Conservation (phyloP, 2,113 vertebrate species). For the Oxyura jamaicensis region DNA sequence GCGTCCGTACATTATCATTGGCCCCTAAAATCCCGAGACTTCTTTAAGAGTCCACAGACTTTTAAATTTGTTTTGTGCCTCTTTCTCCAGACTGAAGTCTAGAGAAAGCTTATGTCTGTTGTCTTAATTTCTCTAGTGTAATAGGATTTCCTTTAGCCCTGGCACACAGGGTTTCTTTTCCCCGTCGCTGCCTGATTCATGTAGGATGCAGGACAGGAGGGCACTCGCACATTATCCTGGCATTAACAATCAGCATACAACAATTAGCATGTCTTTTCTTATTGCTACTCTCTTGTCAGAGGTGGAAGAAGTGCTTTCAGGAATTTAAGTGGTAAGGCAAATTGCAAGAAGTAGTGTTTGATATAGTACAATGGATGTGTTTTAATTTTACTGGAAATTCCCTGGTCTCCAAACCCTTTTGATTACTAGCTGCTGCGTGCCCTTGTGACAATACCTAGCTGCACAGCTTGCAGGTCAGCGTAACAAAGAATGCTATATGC, state of each 20-base stretch:
- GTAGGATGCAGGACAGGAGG: neutral
- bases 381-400: neutral
- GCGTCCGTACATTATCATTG: neutral
- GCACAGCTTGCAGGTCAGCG: neutral
- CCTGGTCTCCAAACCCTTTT: neutral
- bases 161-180: neutral
- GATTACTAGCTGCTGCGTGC: neutral
- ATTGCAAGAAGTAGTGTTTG: neutral
- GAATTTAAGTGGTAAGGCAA: neutral
- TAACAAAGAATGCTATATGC: fast-evolving
- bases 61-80: neutral
- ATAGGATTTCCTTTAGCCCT: neutral
- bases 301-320: neutral
- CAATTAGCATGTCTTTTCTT: neutral
- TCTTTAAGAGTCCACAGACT: neutral
- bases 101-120: neutral
- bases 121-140: neutral
- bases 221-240: neutral
- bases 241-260: neutral
- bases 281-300: neutral
- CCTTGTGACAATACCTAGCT: neutral
- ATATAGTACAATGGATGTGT: neutral
- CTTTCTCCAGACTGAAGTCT: neutral
- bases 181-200: neutral
- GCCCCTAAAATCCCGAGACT: neutral